Conservation (phyloP, 2,113 vertebrate genomes). For the rabbit (Oryctolagus cuniculus) region DNA sequence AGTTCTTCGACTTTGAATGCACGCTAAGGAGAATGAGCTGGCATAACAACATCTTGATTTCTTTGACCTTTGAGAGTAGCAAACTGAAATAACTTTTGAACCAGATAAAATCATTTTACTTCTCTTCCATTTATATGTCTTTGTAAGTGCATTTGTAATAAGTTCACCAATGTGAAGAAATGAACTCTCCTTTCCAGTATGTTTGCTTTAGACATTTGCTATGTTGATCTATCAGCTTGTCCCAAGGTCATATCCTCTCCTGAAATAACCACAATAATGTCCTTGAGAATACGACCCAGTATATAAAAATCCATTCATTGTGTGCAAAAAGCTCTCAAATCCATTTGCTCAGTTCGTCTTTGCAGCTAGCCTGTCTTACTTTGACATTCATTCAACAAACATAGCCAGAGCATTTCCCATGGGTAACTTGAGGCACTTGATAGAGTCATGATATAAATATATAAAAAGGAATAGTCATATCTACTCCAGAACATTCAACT, state of each 20-base stretch:
- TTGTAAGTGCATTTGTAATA: neutral
- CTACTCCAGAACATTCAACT: neutral
- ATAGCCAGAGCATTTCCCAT: neutral
- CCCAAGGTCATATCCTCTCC: neutral
- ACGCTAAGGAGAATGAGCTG: neutral
- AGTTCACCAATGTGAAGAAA: neutral
- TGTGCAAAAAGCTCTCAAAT: neutral
- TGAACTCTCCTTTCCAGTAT: neutral
- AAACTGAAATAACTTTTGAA: neutral
- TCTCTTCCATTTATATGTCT: neutral
- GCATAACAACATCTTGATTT: neutral
- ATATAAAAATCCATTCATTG: neutral
- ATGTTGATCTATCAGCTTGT: no score
- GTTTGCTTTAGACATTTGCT: neutral
- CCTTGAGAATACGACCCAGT: neutral
- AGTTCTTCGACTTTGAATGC: fast-evolving
- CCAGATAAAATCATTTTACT: neutral
- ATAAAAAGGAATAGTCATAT: neutral
- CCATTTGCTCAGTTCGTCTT: neutral
- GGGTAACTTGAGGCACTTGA: no score
- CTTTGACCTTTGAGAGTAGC: neutral
- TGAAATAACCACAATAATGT: neutral
- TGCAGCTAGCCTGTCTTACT: neutral
- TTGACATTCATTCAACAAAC: neutral
- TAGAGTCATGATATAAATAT: neutral